phyloP scores from a whole-genome alignment of 2,113 vertebrate species.

The Muntiacus reevesi region DNA sequence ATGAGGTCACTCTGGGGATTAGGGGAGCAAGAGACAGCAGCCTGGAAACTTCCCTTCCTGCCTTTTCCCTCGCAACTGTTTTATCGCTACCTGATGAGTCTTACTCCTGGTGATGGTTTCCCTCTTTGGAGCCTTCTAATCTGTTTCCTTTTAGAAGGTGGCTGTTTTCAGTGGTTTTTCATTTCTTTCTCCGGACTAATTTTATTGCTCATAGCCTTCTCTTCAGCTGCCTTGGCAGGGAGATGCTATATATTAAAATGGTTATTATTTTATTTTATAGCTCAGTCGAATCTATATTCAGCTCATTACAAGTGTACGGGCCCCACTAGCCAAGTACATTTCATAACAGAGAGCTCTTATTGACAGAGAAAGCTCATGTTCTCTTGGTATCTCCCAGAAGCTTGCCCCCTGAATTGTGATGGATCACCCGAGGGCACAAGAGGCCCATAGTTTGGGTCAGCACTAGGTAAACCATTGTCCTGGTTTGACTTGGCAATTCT shows the following conservation, averaged over 20 bases:
- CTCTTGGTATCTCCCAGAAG: not conserved
- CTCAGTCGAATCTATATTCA: slow-evolving; percentile 61
- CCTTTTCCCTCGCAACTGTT: slow-evolving; percentile 9
- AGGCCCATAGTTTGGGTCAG: not conserved
- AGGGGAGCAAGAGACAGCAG: slow-evolving; percentile 28
- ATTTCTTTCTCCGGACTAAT: slow-evolving; percentile 69
- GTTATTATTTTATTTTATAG: slow-evolving; percentile 75
- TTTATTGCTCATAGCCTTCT: slow-evolving; percentile 65
- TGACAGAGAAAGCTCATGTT: not conserved
- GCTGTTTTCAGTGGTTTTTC: slow-evolving; percentile 49
- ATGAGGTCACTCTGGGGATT: slow-evolving; percentile 31
- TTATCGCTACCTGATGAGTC: slow-evolving; percentile 39
- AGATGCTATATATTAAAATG: slow-evolving; percentile 64
- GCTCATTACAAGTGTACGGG: slow-evolving; percentile 51
- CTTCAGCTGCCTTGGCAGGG: slow-evolving; percentile 70
- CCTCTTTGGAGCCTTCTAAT: slow-evolving; percentile 38
- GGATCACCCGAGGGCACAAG: not conserved
- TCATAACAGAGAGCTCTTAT: not conserved
- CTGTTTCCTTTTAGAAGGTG: slow-evolving; percentile 68
- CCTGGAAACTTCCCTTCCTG: slow-evolving; percentile 35
- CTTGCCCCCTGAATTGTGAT: not conserved
- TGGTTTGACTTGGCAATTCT: not conserved
- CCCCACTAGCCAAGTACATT: slow-evolving; percentile 29
- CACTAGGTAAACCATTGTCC: not conserved
- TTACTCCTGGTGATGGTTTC: slow-evolving; percentile 15